Base-by-base conservation (phyloP, 2,113 vertebrate genomes). In the Larimichthys crocea region DNA sequence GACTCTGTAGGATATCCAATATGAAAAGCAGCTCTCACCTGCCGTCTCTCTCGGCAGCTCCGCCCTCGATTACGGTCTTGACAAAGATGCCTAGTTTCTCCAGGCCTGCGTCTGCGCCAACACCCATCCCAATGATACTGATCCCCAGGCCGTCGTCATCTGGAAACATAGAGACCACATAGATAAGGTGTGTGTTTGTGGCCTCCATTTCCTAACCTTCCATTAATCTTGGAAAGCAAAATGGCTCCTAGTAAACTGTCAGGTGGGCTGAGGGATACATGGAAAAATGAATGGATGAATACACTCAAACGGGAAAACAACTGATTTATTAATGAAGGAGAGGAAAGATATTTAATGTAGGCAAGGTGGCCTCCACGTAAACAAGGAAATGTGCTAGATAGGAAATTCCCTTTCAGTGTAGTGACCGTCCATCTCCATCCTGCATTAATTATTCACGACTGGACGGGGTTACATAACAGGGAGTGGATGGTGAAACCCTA, bases 81-180 rank as follows among this genome's bases (percentile, higher is more conserved):
- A 99, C 97, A 68, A 99, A 99, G 94, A 99, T 99, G 76, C 98
- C 98, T 75, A 99, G 95, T 86, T 99, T 99, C 93, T 99, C 98
- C 83, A 99, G 95, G 2, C 98, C 98, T 10, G 98, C 97, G 72
- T 99, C 98, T 40, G 98, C 97, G 76, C 98, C 98, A 0, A 99
- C 98, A n/a, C 98, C 98, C 98, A 99, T 99, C 85, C 98, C 98
- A 70, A 99, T 99, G 86, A 99, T 99, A 76, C 98, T 99, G 94
- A 99, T 98, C 40, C 98, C 98, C 84, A 99, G 95, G 49, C 98
- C 98, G 26, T 99, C 97, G 16, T 99, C 97, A 92, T 99, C 98
- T 99, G 92, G 52, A 80, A 83, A 88, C 93, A 89, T 49, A 50
- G 14, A 67, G 57, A 0, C 24, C 20, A 56, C 24, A 61, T 0